Evolutionary conservation across 1,140 invertebrate genomes (phyloP), one percentile per base, ranked within the genome.

Genomic region (Ceratosolen solmsi): DNA sequence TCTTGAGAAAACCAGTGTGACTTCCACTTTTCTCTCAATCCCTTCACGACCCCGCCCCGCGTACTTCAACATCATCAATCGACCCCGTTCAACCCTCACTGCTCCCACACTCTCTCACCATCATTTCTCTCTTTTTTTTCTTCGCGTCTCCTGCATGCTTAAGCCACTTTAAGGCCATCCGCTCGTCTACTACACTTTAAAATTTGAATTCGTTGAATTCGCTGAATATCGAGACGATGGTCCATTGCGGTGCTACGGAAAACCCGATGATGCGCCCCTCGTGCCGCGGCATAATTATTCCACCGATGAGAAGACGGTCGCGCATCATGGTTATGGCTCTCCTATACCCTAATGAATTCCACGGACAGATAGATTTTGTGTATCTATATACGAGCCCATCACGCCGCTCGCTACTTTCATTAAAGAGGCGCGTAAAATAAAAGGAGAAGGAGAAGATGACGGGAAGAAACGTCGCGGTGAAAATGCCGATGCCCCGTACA

Each of bases 191-290:
- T 56, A 74, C 56, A 75, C 30, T 81, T 75, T 68, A 65, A 81
- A 81, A 70, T 81, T 81, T 75, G 79, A 81, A 81, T 81, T 81
- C 58, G 60, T 81, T 75, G 79, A 81, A 81, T 81, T 81, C 58
- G 60, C 27, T 81, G 79, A 81, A 81, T 81, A 81, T 81, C 79
- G 79, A 81, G 72, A 46, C 11, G 27, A 25, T 17, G 38, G 41
- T n/a, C 3, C 30, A 70, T 22, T 22, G 36, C 60, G 60, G 5
- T 2, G 22, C 54, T 27, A 22, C 9, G 20, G 9, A 22, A 15
- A 54, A 54, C 9, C 25, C 27, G 79, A 73, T 63, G 79, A 79
- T 73, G 71, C 58, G 27, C 3, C 72, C 49, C 41, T 25, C 80
- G 80, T 82, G 80, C 27, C 74, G 63, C 1, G 33, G 73, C 74